phyloP scores from a whole-genome alignment of 1,140 invertebrate genomes.

The Triops longicaudatus region DNA sequence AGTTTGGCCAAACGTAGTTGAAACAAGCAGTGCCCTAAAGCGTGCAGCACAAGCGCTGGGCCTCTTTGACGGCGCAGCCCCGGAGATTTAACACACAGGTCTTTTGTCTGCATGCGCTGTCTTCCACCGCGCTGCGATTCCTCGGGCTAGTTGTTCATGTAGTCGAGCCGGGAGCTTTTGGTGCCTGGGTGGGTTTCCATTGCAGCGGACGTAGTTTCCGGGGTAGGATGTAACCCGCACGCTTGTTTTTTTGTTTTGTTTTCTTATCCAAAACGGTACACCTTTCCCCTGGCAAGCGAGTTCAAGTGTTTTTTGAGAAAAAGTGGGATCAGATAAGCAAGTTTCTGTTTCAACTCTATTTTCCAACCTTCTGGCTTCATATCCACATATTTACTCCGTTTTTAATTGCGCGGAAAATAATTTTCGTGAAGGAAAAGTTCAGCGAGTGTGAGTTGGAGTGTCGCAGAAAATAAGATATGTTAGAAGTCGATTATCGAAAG shows the following conservation, averaged over 20 bases:
- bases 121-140: constrained; percentile 13
- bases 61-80: constrained; percentile 13
- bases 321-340: neutral
- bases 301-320: neutral
- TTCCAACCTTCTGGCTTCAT: neutral
- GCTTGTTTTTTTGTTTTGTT: neutral
- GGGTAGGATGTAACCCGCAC: constrained; percentile 10
- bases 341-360: neutral
- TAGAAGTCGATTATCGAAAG: neutral
- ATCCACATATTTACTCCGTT: neutral
- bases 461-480: too few relatives aligned
- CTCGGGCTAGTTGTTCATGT: neutral
- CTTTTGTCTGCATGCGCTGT: constrained; percentile 7
- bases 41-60: constrained; percentile 9
- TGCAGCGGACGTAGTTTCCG: constrained; percentile 13
- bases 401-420: too few relatives aligned
- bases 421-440: too few relatives aligned
- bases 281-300: neutral
- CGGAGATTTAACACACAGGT: neutral
- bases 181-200: constrained; percentile 9
- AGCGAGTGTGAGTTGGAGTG: too few relatives aligned
- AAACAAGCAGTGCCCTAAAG: constrained; percentile 1
- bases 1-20: neutral
- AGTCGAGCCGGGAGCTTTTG: neutral
- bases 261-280: neutral